Conservation (phyloP, 2,113 vertebrate species). For the Falcunculus frontatus region DNA sequence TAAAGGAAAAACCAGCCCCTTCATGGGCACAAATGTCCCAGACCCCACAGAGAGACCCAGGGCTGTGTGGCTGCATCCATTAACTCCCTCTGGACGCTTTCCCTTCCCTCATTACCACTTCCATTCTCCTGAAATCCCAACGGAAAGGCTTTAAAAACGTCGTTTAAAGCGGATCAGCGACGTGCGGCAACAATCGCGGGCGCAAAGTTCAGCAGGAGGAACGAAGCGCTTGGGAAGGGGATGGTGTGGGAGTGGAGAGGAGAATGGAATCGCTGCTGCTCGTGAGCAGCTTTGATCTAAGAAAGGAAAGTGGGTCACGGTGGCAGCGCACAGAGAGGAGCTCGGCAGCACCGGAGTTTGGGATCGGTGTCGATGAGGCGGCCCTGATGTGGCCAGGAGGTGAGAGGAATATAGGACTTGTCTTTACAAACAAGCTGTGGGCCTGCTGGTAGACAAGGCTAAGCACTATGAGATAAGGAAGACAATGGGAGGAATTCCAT, state of each 20-base stretch:
- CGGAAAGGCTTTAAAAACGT: accelerated
- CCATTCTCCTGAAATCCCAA: neutral
- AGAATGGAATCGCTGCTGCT: neutral
- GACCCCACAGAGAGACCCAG: neutral
- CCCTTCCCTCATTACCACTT: neutral
- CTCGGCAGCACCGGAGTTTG: neutral
- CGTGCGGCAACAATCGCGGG: neutral
- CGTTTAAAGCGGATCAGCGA: neutral
- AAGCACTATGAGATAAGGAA: too few relatives aligned
- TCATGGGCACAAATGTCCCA: neutral
- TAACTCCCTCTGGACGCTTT: neutral
- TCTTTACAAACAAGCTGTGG: too few relatives aligned
- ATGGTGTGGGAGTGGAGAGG: neutral
- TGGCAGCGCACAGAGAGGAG: accelerated
- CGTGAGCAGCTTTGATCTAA: neutral
- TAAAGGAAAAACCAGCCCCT: neutral
- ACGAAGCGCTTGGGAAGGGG: neutral
- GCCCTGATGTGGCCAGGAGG: neutral
- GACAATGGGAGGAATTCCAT: too few relatives aligned
- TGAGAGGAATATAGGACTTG: too few relatives aligned
- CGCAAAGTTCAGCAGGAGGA: neutral
- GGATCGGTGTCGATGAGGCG: neutral
- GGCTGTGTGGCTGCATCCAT: neutral
- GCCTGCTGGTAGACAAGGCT: too few relatives aligned
- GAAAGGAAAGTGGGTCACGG: neutral